Base-by-base conservation (phyloP, 92 coral and sea anemone species). In the Meandrina meandrites region DNA sequence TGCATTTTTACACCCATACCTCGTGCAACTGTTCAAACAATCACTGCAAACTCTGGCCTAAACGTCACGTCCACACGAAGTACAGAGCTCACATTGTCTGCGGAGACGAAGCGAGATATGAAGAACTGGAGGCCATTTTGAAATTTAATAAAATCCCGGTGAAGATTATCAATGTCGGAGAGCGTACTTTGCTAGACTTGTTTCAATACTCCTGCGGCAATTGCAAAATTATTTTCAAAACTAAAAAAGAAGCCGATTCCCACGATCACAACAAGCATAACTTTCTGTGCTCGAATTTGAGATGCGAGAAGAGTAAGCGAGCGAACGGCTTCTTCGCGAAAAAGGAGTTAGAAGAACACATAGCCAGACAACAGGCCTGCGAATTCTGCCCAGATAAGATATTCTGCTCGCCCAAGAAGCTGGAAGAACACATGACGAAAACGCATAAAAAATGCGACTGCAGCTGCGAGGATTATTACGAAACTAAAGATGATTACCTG, bases 81-180 rank as follows among this genome's bases (percentile, higher is more conserved):
- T 92, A 88, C 90, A 92, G 81, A 27, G 95, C 94, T 17, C 79
- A 92, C 67, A 86, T 94, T 8, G 98, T 94, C 3, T 94, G 95
- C 64, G 95, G 98, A 0, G 94, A 94, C 70, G 98, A 94, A 66
- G 87, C 90, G 16, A 86, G 94, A 45, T 94, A 72, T 77, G 95
- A 88, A 66, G 98, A 94, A 75, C 92, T 94, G 50, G 93, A 88
- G 64, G 98, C 98, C 84, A 94, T 94, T 62, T 89, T 94, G 91
- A 94, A 89, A 75, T 93, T 87, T 85, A 94, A 94, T 86, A 94
- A 92, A 83, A 89, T 94, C 47, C 85, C 98, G 18, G 90, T 94
- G 28, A 94, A 93, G 81, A 81, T 94, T 5, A 81, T 94, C 35
- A 85, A 93, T 47, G 94, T 88, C 58, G 96, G 90, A 1, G 98